Conservation (phyloP, 2,888 invertebrate genomes). For the Desoria tigrina region DNA sequence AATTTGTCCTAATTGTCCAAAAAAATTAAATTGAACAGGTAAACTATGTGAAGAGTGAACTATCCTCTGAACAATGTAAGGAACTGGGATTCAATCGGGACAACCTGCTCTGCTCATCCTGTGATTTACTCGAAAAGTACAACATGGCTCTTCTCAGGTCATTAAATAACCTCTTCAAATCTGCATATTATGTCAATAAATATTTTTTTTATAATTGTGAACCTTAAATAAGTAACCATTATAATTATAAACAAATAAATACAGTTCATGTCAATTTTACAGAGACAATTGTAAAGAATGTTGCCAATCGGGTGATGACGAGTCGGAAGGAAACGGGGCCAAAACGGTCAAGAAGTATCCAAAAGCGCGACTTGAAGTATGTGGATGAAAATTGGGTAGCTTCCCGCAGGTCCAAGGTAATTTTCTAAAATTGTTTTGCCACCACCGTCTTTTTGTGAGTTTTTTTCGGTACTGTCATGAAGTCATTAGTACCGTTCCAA, state of each 20-base stretch:
- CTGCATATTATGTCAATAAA: not conserved
- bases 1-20: too few species aligned
- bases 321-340: conserved; percentile 58
- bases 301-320: conserved; percentile 23
- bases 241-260: too few species aligned
- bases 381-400: conserved; percentile 96
- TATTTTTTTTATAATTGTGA: not conserved
- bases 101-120: conserved; percentile 83
- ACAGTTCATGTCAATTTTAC: conserved; percentile 19
- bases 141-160: conserved; percentile 67
- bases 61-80: conserved; percentile 74
- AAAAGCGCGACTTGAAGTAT: conserved; percentile 89
- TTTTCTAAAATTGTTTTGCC: too few species aligned
- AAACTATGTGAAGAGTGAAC: conserved; percentile 59
- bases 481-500: too few species aligned
- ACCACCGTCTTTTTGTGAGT: too few species aligned
- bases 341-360: conserved; percentile 73
- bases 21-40: conserved; percentile 39
- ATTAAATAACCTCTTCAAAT: too few species aligned
- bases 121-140: conserved; percentile 78
- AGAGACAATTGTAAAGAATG: conserved; percentile 38
- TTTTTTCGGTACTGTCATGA: too few species aligned
- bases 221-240: not conserved
- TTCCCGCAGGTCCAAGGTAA: conserved; percentile 73
- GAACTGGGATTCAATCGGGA: conserved; percentile 81